A percentile compares a stretch with the other conserved stretches of the same genome.
These are phyloP conservation scores for Pseudomyrmex flavicornis DNA, from an alignment of 1,140 invertebrate species.

Conservation along the genomic window DNA sequence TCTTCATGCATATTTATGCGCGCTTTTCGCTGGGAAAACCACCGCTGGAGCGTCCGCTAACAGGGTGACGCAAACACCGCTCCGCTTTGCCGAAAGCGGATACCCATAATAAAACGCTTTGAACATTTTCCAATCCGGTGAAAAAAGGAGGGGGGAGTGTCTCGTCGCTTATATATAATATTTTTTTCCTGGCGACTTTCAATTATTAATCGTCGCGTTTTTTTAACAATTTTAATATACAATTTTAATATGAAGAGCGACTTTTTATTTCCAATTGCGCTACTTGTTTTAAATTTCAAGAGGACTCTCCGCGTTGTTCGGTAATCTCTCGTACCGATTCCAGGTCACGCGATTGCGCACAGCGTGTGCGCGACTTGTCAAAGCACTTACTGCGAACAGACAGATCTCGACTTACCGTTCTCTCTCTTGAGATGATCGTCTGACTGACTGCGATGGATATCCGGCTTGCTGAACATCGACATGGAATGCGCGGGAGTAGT, in stretches of 20 bases:
- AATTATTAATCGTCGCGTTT: too few species aligned
- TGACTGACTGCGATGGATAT: conserved; percentile 87
- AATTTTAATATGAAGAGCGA: too few species aligned
- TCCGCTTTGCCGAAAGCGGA: conserved; percentile 77
- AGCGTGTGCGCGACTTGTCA: not conserved
- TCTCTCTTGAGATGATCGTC: conserved; percentile 88
- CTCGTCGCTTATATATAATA: not conserved
- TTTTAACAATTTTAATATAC: too few species aligned
- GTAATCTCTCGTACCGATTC: too few species aligned
- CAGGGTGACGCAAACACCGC: conserved; percentile 80
- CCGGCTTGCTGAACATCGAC: conserved; percentile 89
- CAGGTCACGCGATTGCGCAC: too few species aligned
- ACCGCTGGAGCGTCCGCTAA: conserved; percentile 76
- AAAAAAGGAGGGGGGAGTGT: too few species aligned
- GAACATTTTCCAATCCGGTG: conserved; percentile 79
- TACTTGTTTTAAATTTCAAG: too few species aligned
- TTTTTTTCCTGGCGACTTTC: too few species aligned
- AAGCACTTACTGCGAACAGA: not conserved
- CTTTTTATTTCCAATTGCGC: too few species aligned
- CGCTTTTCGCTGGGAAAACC: conserved; percentile 83
- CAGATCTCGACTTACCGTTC: conserved; percentile 87
- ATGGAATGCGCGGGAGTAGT: conserved; percentile 86
- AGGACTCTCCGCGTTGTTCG: too few species aligned
- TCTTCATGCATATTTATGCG: conserved; percentile 85
- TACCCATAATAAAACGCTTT: conserved; percentile 79